Conservation (phyloP, 1,140 invertebrate genomes). For the Eubasilissa regina region DNA sequence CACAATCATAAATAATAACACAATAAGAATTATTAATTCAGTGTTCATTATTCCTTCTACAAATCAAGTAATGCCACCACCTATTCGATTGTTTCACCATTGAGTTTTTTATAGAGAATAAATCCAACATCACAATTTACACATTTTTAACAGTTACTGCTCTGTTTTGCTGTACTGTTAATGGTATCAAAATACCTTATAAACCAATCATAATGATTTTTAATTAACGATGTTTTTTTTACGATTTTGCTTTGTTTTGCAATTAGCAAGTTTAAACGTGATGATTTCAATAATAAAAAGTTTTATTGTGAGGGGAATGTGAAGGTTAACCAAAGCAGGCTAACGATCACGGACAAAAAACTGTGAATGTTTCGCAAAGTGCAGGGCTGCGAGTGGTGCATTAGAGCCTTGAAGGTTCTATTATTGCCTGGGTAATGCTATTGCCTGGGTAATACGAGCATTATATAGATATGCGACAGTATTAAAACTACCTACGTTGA, state of each 20-base stretch:
- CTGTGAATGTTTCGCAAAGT: constrained; percentile 20
- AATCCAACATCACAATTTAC: too few species aligned
- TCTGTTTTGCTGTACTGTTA: too few species aligned
- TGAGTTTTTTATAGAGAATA: too few species aligned
- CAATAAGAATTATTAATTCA: too few species aligned
- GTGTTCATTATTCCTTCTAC: too few species aligned
- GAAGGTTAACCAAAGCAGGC: not conserved
- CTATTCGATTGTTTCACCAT: too few species aligned
- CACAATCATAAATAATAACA: too few species aligned
- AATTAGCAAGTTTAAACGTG: not conserved
- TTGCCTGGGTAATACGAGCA: constrained; percentile 8
- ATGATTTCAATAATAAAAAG: constrained; percentile 8
- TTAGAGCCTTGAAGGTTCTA: not conserved
- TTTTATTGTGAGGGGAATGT: not conserved
- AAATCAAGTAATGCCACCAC: too few species aligned
- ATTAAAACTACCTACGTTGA: constrained; percentile 19
- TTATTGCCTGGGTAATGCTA: not conserved
- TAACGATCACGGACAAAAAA: constrained; percentile 12
- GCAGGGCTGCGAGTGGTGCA: not conserved
- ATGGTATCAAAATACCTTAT: too few species aligned
- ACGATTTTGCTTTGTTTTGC: not conserved
- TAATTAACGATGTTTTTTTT: constrained; percentile 3
- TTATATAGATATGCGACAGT: constrained; percentile 8
- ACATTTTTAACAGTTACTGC: too few species aligned
- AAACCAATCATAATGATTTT: not conserved